Base-by-base conservation (phyloP, 2,113 vertebrate species). In the Tragelaphus scriptus region DNA sequence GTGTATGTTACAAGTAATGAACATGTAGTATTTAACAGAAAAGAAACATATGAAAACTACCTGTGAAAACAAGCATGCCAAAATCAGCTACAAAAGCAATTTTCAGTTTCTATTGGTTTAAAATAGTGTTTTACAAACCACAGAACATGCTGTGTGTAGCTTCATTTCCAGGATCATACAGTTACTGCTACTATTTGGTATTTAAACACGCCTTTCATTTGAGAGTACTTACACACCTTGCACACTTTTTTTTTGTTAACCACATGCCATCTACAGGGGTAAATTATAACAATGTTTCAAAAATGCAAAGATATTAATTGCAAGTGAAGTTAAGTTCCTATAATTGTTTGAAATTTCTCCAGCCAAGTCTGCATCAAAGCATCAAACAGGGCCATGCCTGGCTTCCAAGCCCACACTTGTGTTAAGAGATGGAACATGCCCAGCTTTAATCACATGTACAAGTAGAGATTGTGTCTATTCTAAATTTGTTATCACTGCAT, bases 351-450 rank as follows among this genome's bases (percentile, higher is more conserved):
- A 96, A 89, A 89, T 79, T 28, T 21, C 92, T 79, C 95, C 58
- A 93, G 88, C 49, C 88, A 81, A 95, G 79, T 85, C 81, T 87
- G 85, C 77, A 92, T 79, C 95, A 97, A 98, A 97, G 85, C 75
- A 56, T 63, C 89, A 61, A 55, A 92, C 82, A 85, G 32, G 90
- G 92, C 77, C 47, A 40, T 1, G 30, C n/a, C 65, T 89, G 55
- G 63, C 55, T 94, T 89, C 96, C 91, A 95, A 87, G 90, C 81
- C 96, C 65, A 86, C 65, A 95, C 90, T 95, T 75, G 92, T 55
- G 75, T 40, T 44, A 84, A 53, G 79, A 65, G 84, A 88, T 25
- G 12, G 53, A 97, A 94, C 71, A 75, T 4, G 21, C 85, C 93
- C 86, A 85, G 85, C 85, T 90, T 94, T 79, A 71, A 92, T 91